phyloP scores from a whole-genome alignment of 2,797 vertebrate genomes.

The Coracias cyanogaster region DNA sequence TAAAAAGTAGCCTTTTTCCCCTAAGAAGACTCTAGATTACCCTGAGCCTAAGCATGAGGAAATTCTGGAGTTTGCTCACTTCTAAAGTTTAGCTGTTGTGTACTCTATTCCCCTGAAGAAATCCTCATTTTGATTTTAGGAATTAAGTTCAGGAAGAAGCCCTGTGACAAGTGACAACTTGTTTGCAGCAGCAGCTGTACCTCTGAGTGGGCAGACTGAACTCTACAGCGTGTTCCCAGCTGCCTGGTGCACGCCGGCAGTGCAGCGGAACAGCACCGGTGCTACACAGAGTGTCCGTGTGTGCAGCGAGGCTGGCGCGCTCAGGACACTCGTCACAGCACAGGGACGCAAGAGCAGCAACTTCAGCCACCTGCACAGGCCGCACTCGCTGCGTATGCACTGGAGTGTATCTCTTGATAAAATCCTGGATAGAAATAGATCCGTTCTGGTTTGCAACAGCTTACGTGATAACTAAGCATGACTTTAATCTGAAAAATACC shows the following conservation, averaged over 20 bases:
- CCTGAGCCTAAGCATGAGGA: not conserved
- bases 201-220: not conserved
- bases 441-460: not conserved
- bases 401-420: not conserved
- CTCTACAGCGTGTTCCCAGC: not conserved
- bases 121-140: not conserved
- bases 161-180: not conserved
- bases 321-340: not conserved
- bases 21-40: not conserved
- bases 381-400: no score
- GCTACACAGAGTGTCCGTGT: not conserved
- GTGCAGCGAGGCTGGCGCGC: accelerated
- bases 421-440: not conserved
- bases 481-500: not conserved
- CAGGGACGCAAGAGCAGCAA: not conserved
- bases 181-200: not conserved
- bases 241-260: not conserved
- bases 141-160: not conserved
- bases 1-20: no score
- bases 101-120: not conserved
- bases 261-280: not conserved
- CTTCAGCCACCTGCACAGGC: not conserved
- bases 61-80: not conserved
- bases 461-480: not conserved
- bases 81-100: not conserved